Evolutionary conservation across 1,140 invertebrate genomes (phyloP).

Genomic region (Nymphalis io): DNA sequence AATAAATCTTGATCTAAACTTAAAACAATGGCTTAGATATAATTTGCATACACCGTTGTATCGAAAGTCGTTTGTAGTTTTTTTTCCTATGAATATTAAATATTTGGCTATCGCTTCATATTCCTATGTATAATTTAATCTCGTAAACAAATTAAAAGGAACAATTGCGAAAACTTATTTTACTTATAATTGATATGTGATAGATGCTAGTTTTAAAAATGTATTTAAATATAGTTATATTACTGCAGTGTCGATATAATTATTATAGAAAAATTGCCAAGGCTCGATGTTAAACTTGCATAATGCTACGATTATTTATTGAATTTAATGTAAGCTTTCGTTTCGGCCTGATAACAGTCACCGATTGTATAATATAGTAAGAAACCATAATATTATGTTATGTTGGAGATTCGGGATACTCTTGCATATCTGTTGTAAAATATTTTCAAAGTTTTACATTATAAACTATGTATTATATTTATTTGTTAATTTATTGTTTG

Average conservation of each 20-base stretch:
- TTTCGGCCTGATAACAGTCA: background rate
- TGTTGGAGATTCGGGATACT: background rate
- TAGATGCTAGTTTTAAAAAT: slow-evolving; percentile 11
- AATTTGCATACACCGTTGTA: slow-evolving; percentile 12
- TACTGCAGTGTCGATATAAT: background rate
- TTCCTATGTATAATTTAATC: background rate
- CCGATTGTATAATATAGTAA: background rate
- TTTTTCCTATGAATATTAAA: background rate
- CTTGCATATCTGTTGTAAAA: background rate
- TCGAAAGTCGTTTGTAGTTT: background rate
- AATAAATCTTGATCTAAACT: slow-evolving; percentile 9
- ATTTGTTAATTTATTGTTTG: slow-evolving; percentile 16
- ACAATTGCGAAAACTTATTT: background rate
- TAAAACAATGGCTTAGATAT: slow-evolving; percentile 15
- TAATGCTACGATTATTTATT: slow-evolving; percentile 8
- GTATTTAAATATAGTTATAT: background rate
- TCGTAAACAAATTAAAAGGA: background rate
- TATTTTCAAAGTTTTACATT: slow-evolving; percentile 7
- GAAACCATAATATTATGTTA: background rate
- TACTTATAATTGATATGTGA: slow-evolving; percentile 7
- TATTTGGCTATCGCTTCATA: background rate
- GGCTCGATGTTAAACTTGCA: slow-evolving; percentile 1
- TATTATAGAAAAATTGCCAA: background rate
- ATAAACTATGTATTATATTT: slow-evolving; percentile 2
- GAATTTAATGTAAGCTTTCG: slow-evolving; percentile 1